Base-by-base conservation (phyloP, 2,888 invertebrate species). In the Caenorhabditis angaria region DNA sequence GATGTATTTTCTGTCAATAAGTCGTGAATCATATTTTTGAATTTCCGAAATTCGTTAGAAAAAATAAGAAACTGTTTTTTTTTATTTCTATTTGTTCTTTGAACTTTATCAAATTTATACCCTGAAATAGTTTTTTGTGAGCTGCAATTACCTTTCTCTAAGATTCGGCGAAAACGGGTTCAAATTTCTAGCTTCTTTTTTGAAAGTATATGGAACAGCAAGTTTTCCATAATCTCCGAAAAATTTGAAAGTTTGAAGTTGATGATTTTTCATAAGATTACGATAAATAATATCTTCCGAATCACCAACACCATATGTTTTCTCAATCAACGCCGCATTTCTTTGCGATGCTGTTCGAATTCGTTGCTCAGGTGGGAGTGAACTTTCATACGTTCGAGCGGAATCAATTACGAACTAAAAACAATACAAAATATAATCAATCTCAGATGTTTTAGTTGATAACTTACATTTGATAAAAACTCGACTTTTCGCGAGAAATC, bases 151-250 rank as follows among this genome's bases (percentile, higher is more conserved):
- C 53, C 86, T 74, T 22, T 86, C 86, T 25, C 83, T 78, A 20
- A 83, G 63, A 51, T 85, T 76, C 1, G 85, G 79, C 18, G 83
- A 78, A 68, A 83, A 85, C 12, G 87, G 87, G 69, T 87, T 87
- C 20, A 85, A 73, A 56, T 79, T 82, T 41, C 82, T 79, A 0
- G 86, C 82, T 32, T 87, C 87, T 57, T 87, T 87, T 56, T 81
- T 80, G 76, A 87, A 87, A 0, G 82, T 65, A 64, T 80, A 87
- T 8, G 84, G 83, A 20, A 81, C 73, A 20, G 69, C 63, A 3
- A 84, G 71, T 32, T 83, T 82, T 22, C 83, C 82, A 61, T 78
- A 82, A 65, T 84, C 83, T 8, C 83, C 84, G 55, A 82, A 77
- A 73, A 84, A 82, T 67, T 67, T 72, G 63, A 55, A 63, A 12